Base-by-base conservation (phyloP, 2,797 vertebrate species). In the Malurus splendens region DNA sequence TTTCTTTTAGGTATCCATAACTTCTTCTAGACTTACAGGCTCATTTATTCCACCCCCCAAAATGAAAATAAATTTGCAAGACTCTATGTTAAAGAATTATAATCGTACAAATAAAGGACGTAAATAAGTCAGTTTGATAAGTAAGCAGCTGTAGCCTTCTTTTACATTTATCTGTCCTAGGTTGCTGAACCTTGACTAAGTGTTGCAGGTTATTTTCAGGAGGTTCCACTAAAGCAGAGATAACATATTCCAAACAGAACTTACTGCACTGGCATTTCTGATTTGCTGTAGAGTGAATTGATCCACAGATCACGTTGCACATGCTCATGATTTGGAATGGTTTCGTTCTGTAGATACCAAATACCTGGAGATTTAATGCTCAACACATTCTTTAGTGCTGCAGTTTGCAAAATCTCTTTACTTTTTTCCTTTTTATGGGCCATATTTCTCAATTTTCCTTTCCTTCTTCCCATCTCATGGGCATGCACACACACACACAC, bases 291-390 rank as follows among this genome's bases (percentile, higher is more conserved):
- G 64, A 61, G 47, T 65, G 67, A 93, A 78, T 65, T 90, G 82
- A 90, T 90, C 70, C 52, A 47, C 62, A 83, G 92, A 87, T 92
- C 89, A 86, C 12, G 0, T 91, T 93, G 75, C 79, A 89, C 70
- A 73, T 70, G 67, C 86, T 89, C 66, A 57, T 67, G 70, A 71
- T 93, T 93, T 89, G 50, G 52, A 93, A 78, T 73, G 71, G 60
- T 73, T 93, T 92, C 11, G 12, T 89, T 76, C 47, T 79, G 42
- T 76, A 86, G 82, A 56, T 87, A 86, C 52, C 70, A 82, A 91
- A 82, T 87, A 92, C 57, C 70, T 87, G 71, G 70, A 86, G 36
- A 76, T 93, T 89, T 86, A 90, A 87, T 93, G 79, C 89, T 66
- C 54, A 93, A 87, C 64, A 73, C 77, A 79, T 83, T 86, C 64